Base-by-base conservation (phyloP, 2,888 invertebrate species). In the Phania funesta region DNA sequence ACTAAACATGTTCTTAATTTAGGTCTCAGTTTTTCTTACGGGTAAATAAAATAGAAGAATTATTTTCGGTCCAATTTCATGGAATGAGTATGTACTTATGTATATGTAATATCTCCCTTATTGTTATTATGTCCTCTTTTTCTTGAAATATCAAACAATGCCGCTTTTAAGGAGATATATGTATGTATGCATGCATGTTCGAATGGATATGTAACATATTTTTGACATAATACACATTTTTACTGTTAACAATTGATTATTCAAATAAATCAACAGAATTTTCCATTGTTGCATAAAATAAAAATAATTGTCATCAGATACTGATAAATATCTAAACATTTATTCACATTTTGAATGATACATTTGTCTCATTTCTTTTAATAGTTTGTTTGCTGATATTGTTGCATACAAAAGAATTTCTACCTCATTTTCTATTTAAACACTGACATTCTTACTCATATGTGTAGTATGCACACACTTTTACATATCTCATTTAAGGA, bases 221-320 rank as follows among this genome's bases (percentile, higher is more conserved):
- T 60, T 8, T 74, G 52, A 41, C 20, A 29, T 44, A n/a, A n/a
- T 20, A 20, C 44, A 7, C 16, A 32, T 56, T 50, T 24, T 16
- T n/a, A 9, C 50, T 67, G 4, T 24, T 24, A 35, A 22, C 70
- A 77, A 84, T 77, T 81, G 80, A 84, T 83, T 80, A 79, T 79
- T 52, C 41, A 79, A 81, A 83, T 81, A 74, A 77, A 83, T 84
- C 79, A 76, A 54, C 78, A 75, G 7, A 77, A 75, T 41, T 79
- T 83, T 83, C 80, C 76, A 80, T 84, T 84, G 82, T 82, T 81
- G 65, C 62, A 79, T 74, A 80, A 68, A 82, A 83, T 77, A 84
- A 83, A 81, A 80, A 85, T 85, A 85, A 85, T 84, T 85, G 85
- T 85, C 84, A 85, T 80, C 76, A 83, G 84, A 84, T 83, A 84